Base-by-base conservation (phyloP, 35 echinoderm and acorn worm species). In the Amphiura filiformis region DNA sequence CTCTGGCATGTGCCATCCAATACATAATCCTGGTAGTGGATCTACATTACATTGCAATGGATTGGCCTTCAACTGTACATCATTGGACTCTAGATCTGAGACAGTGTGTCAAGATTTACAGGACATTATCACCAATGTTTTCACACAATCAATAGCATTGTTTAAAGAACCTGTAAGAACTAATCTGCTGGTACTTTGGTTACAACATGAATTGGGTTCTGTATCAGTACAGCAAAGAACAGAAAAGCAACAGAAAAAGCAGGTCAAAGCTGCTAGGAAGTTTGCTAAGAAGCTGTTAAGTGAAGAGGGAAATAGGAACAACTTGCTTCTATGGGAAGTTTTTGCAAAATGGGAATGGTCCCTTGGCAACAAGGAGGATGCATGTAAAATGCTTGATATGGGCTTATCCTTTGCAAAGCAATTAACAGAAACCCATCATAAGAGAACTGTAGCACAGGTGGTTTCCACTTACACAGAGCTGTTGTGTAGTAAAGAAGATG, bases 311-410 rank as follows among this genome's bases (percentile, higher is more conserved):
- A 94, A 99, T 78, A 79, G 93, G 26, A 94, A 94, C 82, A 94
- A 99, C 76, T 42, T 99, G 18, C 26, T 39, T 23, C 80, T 94
- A 32, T 94, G 96, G 96, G 90, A 90, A 52, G 83, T 84, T 28
- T 92, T 88, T 87, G 93, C 93, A 31, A 77, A 61, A 40, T 94
- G 90, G 92, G 96, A 99, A 82, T 90, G 93, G 87, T 33, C 75
- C 13, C 61, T 89, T 78, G 90, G 87, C 13, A 99, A 94, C 32
- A n/a, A 28, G 13, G 70, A 86, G 18, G 96, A 99, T 78, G 77
- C 90, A 3, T 38, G 85, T 34, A 85, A 87, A 79, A 89, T 99
- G 18, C 87, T 99, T 65, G 93, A 92, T 15, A 94, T 83, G 26
- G 96, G 93, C 31, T 75, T 99, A 0, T 92, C 94, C 76, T 88